Base-by-base conservation (phyloP, 2,797 vertebrate species). In the Philypnodon macrostomus region DNA sequence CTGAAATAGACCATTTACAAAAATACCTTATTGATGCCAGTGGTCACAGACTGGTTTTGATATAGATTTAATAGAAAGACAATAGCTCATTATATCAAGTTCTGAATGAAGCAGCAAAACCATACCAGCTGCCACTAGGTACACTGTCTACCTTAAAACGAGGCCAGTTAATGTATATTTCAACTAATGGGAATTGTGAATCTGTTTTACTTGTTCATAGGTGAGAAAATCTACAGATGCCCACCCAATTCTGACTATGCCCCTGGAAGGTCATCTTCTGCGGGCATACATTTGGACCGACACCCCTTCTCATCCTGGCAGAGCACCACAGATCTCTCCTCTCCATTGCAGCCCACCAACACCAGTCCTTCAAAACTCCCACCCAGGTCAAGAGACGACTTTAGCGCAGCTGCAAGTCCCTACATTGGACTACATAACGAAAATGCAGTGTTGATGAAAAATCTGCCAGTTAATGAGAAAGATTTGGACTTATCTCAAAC, bases 141-240 rank as follows among this genome's bases (percentile, higher is more conserved):
- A n/a, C n/a, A n/a, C n/a, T n/a, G n/a, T n/a, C n/a, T n/a, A n/a
- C n/a, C n/a, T n/a, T n/a, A n/a, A n/a, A n/a, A n/a, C n/a, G n/a
- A n/a, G n/a, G n/a, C n/a, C n/a, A n/a, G n/a, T n/a, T n/a, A n/a
- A n/a, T n/a, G n/a, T n/a, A n/a, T n/a, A n/a, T n/a, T n/a, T n/a
- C n/a, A n/a, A n/a, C 59, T 47, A 45, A 79, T 82, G 63, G 37
- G 53, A 31, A 55, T 66, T 51, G 31, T 61, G 19, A 76, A 73
- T 31, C 61, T 54, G 27, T 66, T 77, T 37, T 83, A 85, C 66
- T 70, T 67, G 53, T 73, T 30, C 16, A 4, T 69, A 97, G 95
- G 95, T 88, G 95, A 97, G 67, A 95, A 94, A 54, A 90, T 93
- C 70, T 97, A 95, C 89, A 95, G 93, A 80, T 95, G 94, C 72